A percentile compares a stretch with the other conserved stretches of the same genome.
Evolutionary conservation across 2,113 vertebrate genomes (phyloP).

Genomic region (Syrrhaptes paradoxus): DNA sequence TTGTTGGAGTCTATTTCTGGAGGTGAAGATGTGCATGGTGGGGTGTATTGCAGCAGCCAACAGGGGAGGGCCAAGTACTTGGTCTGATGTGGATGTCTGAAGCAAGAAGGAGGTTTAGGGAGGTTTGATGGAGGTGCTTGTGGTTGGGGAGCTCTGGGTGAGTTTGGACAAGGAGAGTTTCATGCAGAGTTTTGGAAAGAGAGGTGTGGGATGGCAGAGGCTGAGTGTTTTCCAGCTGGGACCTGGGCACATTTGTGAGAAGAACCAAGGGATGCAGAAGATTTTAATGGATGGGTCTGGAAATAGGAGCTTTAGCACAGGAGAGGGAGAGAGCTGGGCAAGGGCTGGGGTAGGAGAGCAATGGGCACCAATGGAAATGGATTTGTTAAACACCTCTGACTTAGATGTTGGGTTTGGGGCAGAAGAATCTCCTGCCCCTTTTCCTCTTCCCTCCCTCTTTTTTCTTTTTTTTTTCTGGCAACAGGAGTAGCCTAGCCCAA

Average conservation of each 20-base stretch:
- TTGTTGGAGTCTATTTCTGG: neutral
- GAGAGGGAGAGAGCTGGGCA: neutral
- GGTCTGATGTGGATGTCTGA: neutral
- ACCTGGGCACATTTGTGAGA: rapidly evolving
- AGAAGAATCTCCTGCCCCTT: neutral
- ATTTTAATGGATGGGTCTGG: neutral
- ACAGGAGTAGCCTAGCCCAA: neutral
- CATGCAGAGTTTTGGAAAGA: neutral
- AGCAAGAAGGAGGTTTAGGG: neutral
- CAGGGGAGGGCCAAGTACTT: neutral
- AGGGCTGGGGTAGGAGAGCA: rapidly evolving
- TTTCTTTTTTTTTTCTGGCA: neutral
- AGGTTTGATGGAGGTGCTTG: neutral
- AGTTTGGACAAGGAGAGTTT: neutral
- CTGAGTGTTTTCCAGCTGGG: neutral
- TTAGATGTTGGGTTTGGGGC: neutral
- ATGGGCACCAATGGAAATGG: neutral
- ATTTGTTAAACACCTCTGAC: neutral
- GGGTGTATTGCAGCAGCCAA: neutral
- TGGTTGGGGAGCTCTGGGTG: neutral
- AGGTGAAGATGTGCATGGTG: neutral
- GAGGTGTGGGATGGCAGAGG: neutral
- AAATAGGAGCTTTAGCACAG: neutral
- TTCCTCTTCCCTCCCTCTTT: neutral
- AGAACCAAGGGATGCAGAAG: neutral